These are phyloP conservation scores for Stratiomys singularior DNA, from an alignment of 2,888 invertebrate species.

Conservation along the genomic window DNA sequence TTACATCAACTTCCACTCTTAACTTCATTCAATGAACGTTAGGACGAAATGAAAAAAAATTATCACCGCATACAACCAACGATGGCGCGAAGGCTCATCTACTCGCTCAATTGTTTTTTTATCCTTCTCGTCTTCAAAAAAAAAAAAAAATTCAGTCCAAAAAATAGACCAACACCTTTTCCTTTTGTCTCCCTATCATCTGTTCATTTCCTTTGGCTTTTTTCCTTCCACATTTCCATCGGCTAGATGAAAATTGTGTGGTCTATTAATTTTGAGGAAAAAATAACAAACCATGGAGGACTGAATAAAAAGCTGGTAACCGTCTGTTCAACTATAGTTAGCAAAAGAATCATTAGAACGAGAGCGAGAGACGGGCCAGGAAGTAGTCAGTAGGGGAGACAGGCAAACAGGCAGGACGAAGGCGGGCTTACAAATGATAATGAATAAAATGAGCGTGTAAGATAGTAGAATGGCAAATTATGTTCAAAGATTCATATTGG, in stretches of 20 bases:
- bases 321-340: no score
- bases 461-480: not conserved
- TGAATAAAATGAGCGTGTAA: slow-evolving; percentile 2
- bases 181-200: not conserved
- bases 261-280: slow-evolving; percentile 11
- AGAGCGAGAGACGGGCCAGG: not conserved
- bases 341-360: no score
- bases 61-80: no score
- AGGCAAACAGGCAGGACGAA: not conserved
- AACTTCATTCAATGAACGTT: not conserved
- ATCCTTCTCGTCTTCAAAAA: not conserved
- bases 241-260: not conserved
- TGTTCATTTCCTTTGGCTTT: not conserved
- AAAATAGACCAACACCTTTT: not conserved
- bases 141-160: not conserved
- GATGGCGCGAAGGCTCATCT: no score
- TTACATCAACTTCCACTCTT: no score
- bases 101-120: not conserved
- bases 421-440: not conserved
- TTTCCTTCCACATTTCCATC: no score
- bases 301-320: no score
- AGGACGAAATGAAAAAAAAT: not conserved
- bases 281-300: not conserved
- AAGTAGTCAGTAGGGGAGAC: not conserved
- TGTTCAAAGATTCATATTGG: not conserved